Base-by-base conservation (phyloP, 2,797 vertebrate genomes). In the Nyctibius grandis region DNA sequence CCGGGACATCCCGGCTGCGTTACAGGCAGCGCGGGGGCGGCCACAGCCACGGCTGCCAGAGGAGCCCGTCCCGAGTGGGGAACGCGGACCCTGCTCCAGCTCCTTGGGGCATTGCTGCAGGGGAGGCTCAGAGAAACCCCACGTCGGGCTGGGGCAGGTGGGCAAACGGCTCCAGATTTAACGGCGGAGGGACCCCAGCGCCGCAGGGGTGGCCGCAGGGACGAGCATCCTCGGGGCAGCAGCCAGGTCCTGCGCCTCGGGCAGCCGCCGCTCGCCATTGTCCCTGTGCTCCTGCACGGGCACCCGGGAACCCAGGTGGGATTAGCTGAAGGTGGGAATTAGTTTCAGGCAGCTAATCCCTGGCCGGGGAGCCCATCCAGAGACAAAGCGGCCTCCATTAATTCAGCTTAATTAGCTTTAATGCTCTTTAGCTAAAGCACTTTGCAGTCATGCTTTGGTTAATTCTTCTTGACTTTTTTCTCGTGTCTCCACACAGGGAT, bases 341-440 rank as follows among this genome's bases (percentile, higher is more conserved):
- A 68, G 18, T 53, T 84, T 88, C 38, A 74, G 34, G 38, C 78
- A 72, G 59, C 33, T 93, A 92, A 85, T 91, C 47, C 82, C n/a
- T 69, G 74, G 47, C 53, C 50, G 33, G 75, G 67, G 40, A 92
- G 63, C 63, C 86, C 85, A 13, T 9, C 14, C 9, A 81, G 69
- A 54, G 76, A 86, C 61, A 92, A 89, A 78, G 50, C 34, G 57
- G 70, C 33, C 29, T 38, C 0, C 0, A 63, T 73, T 84, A 94
- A 87, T 78, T 88, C 77, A 89, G 25, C 63, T 89, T 94, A 92
- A 93, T 94, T 88, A 92, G 74, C 57, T 94, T 51, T 91, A 95
- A 91, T 51, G 50, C 2, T 19, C 67, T 93, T 96, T 91, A 95
- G 50, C 44, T 93, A 91, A 94, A 75, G 77, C 34, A 90, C 74